These are phyloP conservation scores for Sciurus niger DNA, from an alignment of 2,113 vertebrate genomes.

Conservation along the genomic window DNA sequence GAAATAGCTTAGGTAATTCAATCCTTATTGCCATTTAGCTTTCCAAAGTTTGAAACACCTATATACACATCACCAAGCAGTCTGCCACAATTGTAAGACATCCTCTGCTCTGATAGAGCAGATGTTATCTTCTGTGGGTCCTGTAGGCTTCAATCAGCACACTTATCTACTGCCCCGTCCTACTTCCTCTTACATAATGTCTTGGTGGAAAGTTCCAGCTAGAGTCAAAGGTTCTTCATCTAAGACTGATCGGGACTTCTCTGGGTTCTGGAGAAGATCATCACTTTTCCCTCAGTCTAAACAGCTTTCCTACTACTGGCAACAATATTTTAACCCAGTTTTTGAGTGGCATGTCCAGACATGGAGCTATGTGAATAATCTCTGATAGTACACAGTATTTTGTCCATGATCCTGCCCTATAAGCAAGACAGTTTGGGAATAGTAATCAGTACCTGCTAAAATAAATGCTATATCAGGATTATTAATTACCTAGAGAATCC, in stretches of 20 bases:
- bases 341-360: neutral
- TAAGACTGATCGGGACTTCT: neutral
- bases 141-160: neutral
- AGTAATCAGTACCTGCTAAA: neutral
- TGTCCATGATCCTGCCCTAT: neutral
- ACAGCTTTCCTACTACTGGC: neutral
- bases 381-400: neutral
- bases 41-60: neutral
- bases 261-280: neutral
- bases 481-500: neutral
- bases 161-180: neutral
- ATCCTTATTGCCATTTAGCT: neutral
- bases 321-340: neutral
- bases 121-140: neutral
- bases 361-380: neutral
- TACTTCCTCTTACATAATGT: neutral
- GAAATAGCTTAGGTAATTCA: neutral
- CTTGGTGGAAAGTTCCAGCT: neutral
- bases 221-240: neutral
- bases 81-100: neutral
- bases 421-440: neutral
- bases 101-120: neutral
- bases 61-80: neutral
- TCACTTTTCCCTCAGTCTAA: neutral
- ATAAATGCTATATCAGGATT: neutral